Percentiles rank a stretch among this genome's conserved stretches.
phyloP scores from a whole-genome alignment of 2,113 vertebrate genomes.

The Pterophyllum scalare region DNA sequence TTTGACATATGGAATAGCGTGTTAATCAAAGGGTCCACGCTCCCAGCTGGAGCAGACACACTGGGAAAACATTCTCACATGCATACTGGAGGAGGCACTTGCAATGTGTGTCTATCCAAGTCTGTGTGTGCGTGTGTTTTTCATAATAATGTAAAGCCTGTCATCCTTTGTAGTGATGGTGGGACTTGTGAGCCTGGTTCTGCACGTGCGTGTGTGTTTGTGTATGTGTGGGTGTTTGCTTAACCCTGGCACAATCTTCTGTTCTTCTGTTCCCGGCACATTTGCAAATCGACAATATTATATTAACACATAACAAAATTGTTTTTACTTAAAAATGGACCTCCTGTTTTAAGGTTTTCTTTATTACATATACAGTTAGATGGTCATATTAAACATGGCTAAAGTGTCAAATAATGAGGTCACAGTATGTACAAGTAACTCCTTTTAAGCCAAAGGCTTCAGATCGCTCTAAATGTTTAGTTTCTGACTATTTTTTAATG shows the following conservation, averaged over 20 bases:
- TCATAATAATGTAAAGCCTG: constrained; percentile 47
- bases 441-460: neutral
- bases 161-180: constrained; percentile 41
- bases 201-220: neutral
- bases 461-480: neutral
- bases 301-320: neutral
- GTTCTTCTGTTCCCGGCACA: neutral
- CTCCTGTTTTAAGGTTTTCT: neutral
- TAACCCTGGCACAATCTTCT: neutral
- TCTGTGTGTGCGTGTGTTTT: constrained; percentile 17
- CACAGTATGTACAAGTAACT: neutral
- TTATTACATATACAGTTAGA: neutral
- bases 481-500: neutral
- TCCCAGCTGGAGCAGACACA: constrained; percentile 67
- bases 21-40: constrained; percentile 71
- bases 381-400: neutral
- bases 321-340: neutral
- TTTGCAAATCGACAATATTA: neutral
- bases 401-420: neutral
- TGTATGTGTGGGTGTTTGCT: neutral
- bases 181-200: constrained; percentile 24
- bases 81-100: constrained; percentile 42
- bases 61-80: constrained; percentile 61
- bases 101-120: neutral
- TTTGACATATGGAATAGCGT: constrained; percentile 71